These are phyloP conservation scores for Lasioglossum malachurum DNA, from an alignment of 2,888 invertebrate species.

Conservation along the genomic window DNA sequence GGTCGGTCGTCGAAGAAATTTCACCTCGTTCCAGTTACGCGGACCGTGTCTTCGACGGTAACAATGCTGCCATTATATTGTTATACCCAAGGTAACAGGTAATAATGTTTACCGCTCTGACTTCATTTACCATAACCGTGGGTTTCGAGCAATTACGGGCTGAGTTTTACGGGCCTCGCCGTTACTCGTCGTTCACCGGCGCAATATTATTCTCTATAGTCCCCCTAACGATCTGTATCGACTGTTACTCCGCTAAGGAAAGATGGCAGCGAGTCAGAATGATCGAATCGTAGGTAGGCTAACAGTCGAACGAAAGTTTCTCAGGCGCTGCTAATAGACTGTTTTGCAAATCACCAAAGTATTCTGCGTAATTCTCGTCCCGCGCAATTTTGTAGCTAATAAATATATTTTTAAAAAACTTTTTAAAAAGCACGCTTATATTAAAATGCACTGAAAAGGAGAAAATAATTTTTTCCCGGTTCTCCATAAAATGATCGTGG, in stretches of 20 bases:
- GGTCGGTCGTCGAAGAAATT: constrained; percentile 8
- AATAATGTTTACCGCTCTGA: constrained; percentile 36
- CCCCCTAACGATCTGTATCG: constrained; percentile 2
- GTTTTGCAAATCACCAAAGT: not conserved
- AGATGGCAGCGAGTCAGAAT: not conserved
- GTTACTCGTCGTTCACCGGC: constrained; percentile 37
- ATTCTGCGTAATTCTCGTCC: too few species aligned
- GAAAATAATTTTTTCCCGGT: too few species aligned
- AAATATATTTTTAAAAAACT: too few species aligned
- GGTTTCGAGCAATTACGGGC: constrained; percentile 48
- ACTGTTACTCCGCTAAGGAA: not conserved
- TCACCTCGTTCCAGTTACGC: constrained; percentile 16
- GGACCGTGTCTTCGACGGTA: not conserved
- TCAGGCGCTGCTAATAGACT: not conserved
- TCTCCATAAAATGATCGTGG: too few species aligned
- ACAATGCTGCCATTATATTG: constrained; percentile 48
- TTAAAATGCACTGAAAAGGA: too few species aligned
- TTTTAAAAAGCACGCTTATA: too few species aligned
- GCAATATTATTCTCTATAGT: constrained; percentile 22
- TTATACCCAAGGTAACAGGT: constrained; percentile 45
- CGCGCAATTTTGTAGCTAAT: too few species aligned
- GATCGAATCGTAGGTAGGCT: not conserved
- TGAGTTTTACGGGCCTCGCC: constrained; percentile 47
- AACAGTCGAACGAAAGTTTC: not conserved
- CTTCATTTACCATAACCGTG: constrained; percentile 33